Evolutionary conservation across 1,140 invertebrate species (phyloP), one percentile per base, ranked within the genome.

Genomic region (Harpegnathos saltator): DNA sequence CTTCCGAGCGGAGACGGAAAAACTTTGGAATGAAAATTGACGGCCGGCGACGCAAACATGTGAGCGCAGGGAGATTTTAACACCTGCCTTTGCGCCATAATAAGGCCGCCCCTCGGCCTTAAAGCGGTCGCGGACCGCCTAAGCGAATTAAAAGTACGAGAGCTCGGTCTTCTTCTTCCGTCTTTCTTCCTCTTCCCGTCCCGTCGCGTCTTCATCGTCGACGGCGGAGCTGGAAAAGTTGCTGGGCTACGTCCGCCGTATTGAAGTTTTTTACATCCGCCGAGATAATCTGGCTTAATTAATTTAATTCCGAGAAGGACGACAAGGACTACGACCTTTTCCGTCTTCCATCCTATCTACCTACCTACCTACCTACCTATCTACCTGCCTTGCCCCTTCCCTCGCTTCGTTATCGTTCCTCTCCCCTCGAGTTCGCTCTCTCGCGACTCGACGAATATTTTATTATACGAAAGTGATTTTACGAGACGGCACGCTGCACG

Each of bases 11-110:
- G 44, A 69, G 54, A 69, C 29, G 63, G 73, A 71, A 69, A 86
- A 89, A 89, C 77, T 87, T 91, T 81, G 26, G 83, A 85, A 91
- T 91, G 86, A 91, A 90, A 90, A 90, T 89, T 89, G 88, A 91
- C 86, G 86, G 68, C 48, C 78, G 54, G 1, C 26, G 63, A 74
- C 77, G 75, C 84, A 85, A 89, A 86, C 86, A 89, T 85, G 85
- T 86, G 75, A 69, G 72, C 66, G 33, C 58, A 29, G 75, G 78
- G 62, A 83, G 73, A 75, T 89, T 65, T 82, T 85, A 83, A 80
- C 88, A 89, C 78, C 82, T 86, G 85, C 74, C 66, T 87, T 81
- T 81, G 54, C 75, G 44, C 38, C 74, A 73, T 83, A 85, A 89
- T 83, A 81, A 85, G 58, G 73, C 80, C 81, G 65, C 44, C 69